Percentiles rank a stretch among this genome's conserved stretches.
These are phyloP conservation scores for Drosophila tropicalis DNA, from an alignment of 1,140 invertebrate genomes.

Conservation along the genomic window DNA sequence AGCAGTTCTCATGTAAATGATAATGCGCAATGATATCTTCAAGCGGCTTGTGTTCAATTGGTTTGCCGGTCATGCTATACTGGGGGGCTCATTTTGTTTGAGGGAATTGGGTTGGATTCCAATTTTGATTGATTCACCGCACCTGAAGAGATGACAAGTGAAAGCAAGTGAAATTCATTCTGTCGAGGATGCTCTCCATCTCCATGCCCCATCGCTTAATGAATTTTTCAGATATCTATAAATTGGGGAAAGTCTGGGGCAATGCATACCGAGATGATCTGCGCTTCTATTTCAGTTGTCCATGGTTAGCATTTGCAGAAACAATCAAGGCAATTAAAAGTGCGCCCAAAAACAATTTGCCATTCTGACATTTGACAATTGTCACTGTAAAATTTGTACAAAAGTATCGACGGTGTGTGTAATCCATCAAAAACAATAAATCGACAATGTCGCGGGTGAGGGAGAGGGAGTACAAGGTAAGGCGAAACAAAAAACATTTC, in stretches of 20 bases:
- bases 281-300: too few species aligned
- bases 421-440: slow-evolving; percentile 63
- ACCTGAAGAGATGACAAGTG: slow-evolving; percentile 54
- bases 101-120: slow-evolving; percentile 23
- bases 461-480: slow-evolving; percentile 16
- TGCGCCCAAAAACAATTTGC: slow-evolving; percentile 63
- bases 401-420: slow-evolving; percentile 23
- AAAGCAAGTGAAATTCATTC: slow-evolving; percentile 32
- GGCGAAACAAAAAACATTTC: slow-evolving; percentile 49
- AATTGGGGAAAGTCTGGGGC: too few species aligned
- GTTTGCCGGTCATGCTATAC: slow-evolving; percentile 39
- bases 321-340: slow-evolving; percentile 58
- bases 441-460: neutral
- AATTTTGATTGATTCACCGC: slow-evolving; percentile 66
- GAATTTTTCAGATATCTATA: too few species aligned
- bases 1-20: slow-evolving; percentile 55
- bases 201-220: neutral
- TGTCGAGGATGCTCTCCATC: neutral
- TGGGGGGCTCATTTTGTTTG: neutral
- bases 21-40: slow-evolving; percentile 59
- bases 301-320: neutral
- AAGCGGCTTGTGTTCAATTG: slow-evolving; percentile 24
- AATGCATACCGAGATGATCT: too few species aligned
- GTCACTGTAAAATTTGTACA: slow-evolving; percentile 44
- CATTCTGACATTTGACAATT: slow-evolving; percentile 59